Percentiles rank a stretch among this genome's conserved stretches.
phyloP scores from a whole-genome alignment of 2,888 invertebrate genomes.

The Platerodrilus igneus region DNA sequence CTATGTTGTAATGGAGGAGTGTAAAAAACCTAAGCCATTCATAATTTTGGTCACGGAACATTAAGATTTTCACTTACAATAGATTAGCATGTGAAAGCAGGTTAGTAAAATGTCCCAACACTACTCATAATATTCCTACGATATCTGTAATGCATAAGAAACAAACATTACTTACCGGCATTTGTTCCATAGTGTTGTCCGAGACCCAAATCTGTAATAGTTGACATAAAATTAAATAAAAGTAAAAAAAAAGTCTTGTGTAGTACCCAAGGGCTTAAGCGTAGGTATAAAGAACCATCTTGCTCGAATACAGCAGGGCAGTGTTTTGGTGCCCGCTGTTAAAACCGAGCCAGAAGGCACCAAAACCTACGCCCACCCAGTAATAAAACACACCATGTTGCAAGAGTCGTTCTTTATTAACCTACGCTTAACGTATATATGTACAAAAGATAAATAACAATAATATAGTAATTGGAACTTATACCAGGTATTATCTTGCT shows the following conservation, averaged over 20 bases:
- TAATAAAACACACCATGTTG: conserved; percentile 46
- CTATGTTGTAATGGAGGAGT: too few relatives aligned
- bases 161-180: conserved; percentile 68
- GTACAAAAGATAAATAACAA: conserved; percentile 33
- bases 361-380: conserved; percentile 54
- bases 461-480: conserved; percentile 19
- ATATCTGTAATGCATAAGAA: conserved; percentile 1
- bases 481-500: too few relatives aligned
- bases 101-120: too few relatives aligned
- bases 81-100: too few relatives aligned
- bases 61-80: too few relatives aligned
- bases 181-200: conserved; percentile 63
- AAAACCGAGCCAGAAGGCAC: conserved; percentile 52
- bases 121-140: too few relatives aligned
- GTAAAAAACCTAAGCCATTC: too few relatives aligned
- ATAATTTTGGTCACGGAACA: too few relatives aligned
- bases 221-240: conserved; percentile 13
- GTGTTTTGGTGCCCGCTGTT: conserved; percentile 51
- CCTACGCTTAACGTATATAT: conserved; percentile 31
- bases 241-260: conserved; percentile 11
- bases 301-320: conserved; percentile 50
- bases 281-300: conserved; percentile 46
- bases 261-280: conserved; percentile 32
- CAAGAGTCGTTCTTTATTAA: conserved; percentile 50
- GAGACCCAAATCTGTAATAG: conserved; percentile 72